Evolutionary conservation across 2,797 vertebrate genomes (phyloP).

Genomic region (Miichthys miiuy): DNA sequence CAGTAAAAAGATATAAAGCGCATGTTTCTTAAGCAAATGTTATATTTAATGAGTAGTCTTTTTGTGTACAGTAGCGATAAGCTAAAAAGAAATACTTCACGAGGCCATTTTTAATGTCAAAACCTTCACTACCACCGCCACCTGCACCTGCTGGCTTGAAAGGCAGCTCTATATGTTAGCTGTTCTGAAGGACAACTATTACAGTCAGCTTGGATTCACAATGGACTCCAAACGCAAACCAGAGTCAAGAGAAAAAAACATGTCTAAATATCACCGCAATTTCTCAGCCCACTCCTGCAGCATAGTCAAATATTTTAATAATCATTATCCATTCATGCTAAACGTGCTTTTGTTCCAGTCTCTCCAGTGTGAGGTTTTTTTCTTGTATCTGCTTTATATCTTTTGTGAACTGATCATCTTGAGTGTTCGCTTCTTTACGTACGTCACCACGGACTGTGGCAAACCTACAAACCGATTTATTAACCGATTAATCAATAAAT

Average conservation of each 20-base stretch:
- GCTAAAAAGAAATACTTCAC: not conserved
- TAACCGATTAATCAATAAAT: not conserved
- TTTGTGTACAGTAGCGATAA: not conserved
- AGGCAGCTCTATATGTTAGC: not conserved
- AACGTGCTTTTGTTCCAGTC: too few relatives aligned
- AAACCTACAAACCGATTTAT: not conserved
- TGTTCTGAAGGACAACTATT: not conserved
- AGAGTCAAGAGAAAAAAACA: conserved; percentile 2
- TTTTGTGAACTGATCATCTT: not conserved
- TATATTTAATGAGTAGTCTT: not conserved
- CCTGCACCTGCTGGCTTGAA: not conserved
- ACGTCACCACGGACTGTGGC: not conserved
- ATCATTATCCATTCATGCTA: not conserved
- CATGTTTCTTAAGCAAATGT: not conserved
- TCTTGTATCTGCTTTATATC: not conserved
- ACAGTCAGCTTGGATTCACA: not conserved
- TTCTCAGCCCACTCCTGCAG: not conserved
- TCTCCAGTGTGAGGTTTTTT: not conserved
- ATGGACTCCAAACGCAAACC: not conserved
- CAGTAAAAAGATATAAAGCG: not conserved
- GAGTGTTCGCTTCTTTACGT: not conserved
- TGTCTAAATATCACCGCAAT: not conserved
- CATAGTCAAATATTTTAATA: not conserved
- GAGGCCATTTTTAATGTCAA: not conserved
- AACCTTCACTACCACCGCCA: not conserved